phyloP scores from a whole-genome alignment of 2,888 invertebrate species.

The Toxonevra muliebris region DNA sequence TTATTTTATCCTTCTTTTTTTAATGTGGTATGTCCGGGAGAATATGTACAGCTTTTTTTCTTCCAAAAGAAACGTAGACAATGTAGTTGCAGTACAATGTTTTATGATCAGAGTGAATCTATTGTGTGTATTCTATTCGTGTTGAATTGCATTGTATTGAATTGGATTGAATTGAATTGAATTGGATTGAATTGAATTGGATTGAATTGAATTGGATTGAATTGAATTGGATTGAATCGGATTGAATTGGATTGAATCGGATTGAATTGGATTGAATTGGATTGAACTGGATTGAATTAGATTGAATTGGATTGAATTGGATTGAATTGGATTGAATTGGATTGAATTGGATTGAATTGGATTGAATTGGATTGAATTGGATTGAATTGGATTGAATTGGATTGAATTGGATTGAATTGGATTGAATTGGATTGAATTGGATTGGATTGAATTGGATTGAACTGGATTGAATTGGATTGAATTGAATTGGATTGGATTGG shows the following conservation, averaged over 20 bases:
- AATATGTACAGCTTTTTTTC: too few relatives aligned
- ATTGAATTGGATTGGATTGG: background rate
- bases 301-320: slow-evolving; percentile 1
- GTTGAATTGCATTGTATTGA: background rate
- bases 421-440: slow-evolving; percentile 1
- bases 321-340: background rate
- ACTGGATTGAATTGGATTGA: background rate
- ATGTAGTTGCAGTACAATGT: too few relatives aligned
- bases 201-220: slow-evolving; percentile 3
- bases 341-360: background rate
- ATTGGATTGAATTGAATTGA: background rate
- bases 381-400: slow-evolving; percentile 3
- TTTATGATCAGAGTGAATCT: too few relatives aligned
- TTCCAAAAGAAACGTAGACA: too few relatives aligned
- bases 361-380: slow-evolving; percentile 1
- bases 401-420: background rate
- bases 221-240: background rate
- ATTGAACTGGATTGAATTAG: background rate
- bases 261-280: slow-evolving; percentile 1
- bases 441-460: background rate
- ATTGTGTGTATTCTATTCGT: background rate
- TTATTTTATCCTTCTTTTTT: too few relatives aligned
- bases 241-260: background rate
- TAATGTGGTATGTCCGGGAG: too few relatives aligned
- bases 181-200: background rate